These are phyloP conservation scores for Talpa occidentalis DNA, from an alignment of 2,113 vertebrate species.

Conservation along the genomic window DNA sequence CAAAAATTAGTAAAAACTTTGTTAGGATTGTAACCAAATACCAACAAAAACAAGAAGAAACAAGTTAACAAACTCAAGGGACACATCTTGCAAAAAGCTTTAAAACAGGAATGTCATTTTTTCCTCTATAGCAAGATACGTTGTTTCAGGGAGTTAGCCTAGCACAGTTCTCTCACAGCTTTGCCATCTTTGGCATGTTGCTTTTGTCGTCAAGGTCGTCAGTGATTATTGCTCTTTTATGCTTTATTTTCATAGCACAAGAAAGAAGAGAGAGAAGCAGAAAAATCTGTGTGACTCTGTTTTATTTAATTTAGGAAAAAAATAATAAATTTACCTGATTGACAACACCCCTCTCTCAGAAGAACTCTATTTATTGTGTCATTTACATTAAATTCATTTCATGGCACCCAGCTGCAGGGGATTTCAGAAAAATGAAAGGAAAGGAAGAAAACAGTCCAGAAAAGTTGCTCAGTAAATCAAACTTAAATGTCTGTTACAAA, in stretches of 20 bases:
- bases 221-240: background rate
- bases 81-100: background rate
- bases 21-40: background rate
- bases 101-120: background rate
- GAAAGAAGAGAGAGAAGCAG: background rate
- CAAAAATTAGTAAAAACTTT: background rate
- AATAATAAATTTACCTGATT: background rate
- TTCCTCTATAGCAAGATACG: background rate
- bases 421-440: background rate
- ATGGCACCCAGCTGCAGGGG: background rate
- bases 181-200: background rate
- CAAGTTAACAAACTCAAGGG: background rate
- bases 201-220: background rate
- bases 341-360: background rate
- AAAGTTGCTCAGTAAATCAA: background rate
- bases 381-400: background rate
- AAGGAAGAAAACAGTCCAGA: background rate
- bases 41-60: background rate
- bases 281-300: background rate
- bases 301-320: background rate
- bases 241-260: background rate
- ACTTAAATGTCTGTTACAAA: background rate
- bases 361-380: background rate
- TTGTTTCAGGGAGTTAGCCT: too few species aligned
- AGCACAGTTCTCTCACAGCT: background rate